phyloP scores from a whole-genome alignment of 2,888 invertebrate species.

The Brenthis hecate region DNA sequence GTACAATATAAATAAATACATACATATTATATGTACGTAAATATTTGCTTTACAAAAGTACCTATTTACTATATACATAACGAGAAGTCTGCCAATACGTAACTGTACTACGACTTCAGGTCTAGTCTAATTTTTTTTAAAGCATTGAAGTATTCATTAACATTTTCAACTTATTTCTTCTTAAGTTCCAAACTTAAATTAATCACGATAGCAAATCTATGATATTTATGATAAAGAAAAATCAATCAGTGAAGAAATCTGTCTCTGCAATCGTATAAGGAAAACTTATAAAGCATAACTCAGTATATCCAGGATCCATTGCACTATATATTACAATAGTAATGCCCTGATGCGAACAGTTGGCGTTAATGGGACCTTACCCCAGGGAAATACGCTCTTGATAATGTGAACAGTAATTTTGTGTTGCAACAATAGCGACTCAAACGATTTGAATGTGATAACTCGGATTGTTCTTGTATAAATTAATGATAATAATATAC shows the following conservation, averaged over 20 bases:
- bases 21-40: too few relatives aligned
- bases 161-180: too few relatives aligned
- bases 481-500: constrained; percentile 29
- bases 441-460: constrained; percentile 45
- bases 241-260: background rate
- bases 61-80: too few relatives aligned
- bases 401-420: constrained; percentile 75
- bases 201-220: too few relatives aligned
- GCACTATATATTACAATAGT: constrained; percentile 51
- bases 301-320: constrained; percentile 47
- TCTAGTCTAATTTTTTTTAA: too few relatives aligned
- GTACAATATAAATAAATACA: too few relatives aligned
- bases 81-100: too few relatives aligned
- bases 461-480: constrained; percentile 34
- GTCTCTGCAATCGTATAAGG: constrained; percentile 15
- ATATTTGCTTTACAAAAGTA: too few relatives aligned
- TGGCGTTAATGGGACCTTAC: constrained; percentile 77
- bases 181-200: too few relatives aligned
- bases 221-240: too few relatives aligned
- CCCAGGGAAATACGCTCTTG: constrained; percentile 74
- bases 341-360: constrained; percentile 69
- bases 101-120: too few relatives aligned
- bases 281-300: constrained; percentile 50
- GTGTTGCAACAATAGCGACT: constrained; percentile 65
- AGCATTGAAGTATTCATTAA: too few relatives aligned